phyloP scores from a whole-genome alignment of 1,140 invertebrate genomes.

The Lepidurus couesii region DNA sequence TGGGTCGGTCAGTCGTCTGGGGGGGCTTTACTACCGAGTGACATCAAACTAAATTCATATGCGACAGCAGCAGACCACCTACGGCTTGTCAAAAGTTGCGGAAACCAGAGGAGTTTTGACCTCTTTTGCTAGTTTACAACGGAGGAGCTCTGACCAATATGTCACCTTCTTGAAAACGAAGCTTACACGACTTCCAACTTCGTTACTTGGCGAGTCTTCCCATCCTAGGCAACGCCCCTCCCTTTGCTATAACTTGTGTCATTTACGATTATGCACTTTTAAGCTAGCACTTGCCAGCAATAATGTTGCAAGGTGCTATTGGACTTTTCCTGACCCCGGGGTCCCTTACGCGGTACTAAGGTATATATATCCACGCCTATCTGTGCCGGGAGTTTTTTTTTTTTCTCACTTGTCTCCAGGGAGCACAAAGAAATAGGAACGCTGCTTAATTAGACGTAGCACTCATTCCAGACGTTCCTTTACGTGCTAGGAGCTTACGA shows the following conservation, averaged over 20 bases:
- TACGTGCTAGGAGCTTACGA: slow-evolving; percentile 3
- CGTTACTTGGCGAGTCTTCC: too few relatives aligned
- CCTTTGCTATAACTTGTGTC: neutral
- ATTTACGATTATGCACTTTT: neutral
- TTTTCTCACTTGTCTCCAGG: neutral
- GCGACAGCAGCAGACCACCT: too few relatives aligned
- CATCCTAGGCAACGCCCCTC: too few relatives aligned
- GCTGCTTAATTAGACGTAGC: slow-evolving; percentile 9
- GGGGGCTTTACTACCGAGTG: neutral
- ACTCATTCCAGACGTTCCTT: slow-evolving; percentile 1
- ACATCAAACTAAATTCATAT: too few relatives aligned
- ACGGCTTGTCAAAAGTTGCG: too few relatives aligned
- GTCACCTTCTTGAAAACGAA: too few relatives aligned
- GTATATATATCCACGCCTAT: slow-evolving; percentile 1
- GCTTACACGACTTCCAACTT: too few relatives aligned
- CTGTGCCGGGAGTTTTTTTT: neutral
- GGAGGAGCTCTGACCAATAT: too few relatives aligned
- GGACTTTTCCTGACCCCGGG: neutral
- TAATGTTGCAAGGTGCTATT: neutral
- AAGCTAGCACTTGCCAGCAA: neutral
- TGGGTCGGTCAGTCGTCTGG: too few relatives aligned
- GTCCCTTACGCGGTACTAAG: neutral
- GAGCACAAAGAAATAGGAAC: neutral
- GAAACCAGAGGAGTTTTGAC: too few relatives aligned
- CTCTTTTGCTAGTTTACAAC: too few relatives aligned